Conservation (phyloP, 2,797 vertebrate genomes). For the Cirrhinus mrigala region DNA sequence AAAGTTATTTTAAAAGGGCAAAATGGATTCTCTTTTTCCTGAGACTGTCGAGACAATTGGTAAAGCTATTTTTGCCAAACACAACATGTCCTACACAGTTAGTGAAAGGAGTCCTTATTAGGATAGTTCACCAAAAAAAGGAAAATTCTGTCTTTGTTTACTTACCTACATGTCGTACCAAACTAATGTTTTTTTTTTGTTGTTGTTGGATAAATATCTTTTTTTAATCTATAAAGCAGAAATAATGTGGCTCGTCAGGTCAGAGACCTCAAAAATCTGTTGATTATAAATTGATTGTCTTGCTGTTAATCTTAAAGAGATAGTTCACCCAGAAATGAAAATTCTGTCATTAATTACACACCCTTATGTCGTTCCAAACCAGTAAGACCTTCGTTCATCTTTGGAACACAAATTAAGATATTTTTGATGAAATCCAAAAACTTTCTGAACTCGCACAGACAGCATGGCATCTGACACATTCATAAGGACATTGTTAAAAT, state of each 20-base stretch:
- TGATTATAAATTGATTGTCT: not conserved
- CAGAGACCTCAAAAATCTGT: not conserved
- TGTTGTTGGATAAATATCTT: not conserved
- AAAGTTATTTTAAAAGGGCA: conserved; percentile 25
- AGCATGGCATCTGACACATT: too few relatives aligned
- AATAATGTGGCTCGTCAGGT: not conserved
- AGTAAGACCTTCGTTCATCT: too few relatives aligned
- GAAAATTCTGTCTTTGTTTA: not conserved
- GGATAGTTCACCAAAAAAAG: conserved; percentile 9
- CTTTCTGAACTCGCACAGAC: too few relatives aligned
- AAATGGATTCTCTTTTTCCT: not conserved
- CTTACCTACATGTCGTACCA: not conserved
- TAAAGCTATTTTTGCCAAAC: not conserved
- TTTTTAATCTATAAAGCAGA: not conserved
- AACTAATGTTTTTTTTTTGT: not conserved
- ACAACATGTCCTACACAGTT: not conserved
- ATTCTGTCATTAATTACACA: too few relatives aligned
- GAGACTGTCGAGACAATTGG: not conserved
- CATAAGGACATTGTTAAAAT: too few relatives aligned
- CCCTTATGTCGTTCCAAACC: too few relatives aligned
- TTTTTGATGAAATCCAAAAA: too few relatives aligned
- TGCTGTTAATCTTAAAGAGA: not conserved
- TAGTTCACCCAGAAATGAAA: too few relatives aligned
- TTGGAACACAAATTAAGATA: too few relatives aligned
- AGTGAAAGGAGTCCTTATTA: conserved; percentile 15